Evolutionary conservation across 2,888 invertebrate species (phyloP).

Genomic region (Leucophora obtusa): DNA sequence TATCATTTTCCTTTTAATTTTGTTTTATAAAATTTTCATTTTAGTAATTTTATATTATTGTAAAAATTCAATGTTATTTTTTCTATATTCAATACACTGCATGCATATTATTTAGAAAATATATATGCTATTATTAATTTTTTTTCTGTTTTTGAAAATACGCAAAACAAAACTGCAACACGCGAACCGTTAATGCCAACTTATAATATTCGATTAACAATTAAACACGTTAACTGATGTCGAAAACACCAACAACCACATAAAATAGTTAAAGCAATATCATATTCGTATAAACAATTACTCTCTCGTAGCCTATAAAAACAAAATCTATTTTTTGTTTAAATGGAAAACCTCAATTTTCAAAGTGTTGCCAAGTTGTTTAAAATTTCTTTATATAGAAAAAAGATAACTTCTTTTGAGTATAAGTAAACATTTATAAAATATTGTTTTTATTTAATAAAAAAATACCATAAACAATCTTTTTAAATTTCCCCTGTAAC

Average conservation of each 20-base stretch:
- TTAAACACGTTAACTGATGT: constrained; percentile 62
- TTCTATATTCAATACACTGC: constrained; percentile 18
- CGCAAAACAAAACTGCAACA: constrained; percentile 52
- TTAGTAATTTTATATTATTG: background rate
- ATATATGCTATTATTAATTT: background rate
- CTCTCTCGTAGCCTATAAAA: constrained; percentile 16
- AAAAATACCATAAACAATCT: background rate
- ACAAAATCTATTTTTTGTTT: constrained; percentile 1
- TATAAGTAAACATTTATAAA: background rate
- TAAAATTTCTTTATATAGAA: constrained; percentile 1
- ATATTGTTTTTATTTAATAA: background rate
- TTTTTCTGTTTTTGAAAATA: constrained; percentile 6
- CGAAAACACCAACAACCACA: constrained; percentile 50
- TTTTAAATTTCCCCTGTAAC: background rate
- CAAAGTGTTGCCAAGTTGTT: constrained; percentile 16
- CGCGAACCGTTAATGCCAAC: constrained; percentile 66
- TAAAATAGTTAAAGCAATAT: constrained; percentile 35
- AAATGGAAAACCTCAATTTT: constrained; percentile 30
- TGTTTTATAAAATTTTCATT: constrained; percentile 4
- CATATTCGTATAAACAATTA: constrained; percentile 15
- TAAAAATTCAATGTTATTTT: background rate
- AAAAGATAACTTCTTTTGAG: constrained; percentile 1
- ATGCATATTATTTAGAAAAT: constrained; percentile 12
- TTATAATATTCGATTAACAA: constrained; percentile 66
- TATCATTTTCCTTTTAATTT: background rate